Percentiles rank a stretch among this genome's conserved stretches.
phyloP scores from a whole-genome alignment of 37 sponge, comb jelly and placozoan genomes.

The Geodia barretti region DNA sequence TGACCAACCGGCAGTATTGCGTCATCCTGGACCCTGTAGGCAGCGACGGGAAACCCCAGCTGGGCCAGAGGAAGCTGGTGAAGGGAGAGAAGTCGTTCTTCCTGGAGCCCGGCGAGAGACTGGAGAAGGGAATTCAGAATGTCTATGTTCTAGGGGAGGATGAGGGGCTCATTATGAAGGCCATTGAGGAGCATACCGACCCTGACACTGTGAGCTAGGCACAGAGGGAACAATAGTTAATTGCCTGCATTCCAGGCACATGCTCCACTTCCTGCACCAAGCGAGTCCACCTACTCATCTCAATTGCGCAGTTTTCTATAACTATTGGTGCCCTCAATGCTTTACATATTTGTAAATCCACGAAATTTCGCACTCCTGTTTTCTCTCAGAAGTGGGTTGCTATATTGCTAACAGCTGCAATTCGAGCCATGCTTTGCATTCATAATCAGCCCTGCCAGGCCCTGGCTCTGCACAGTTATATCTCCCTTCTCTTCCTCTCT shows the following conservation, averaged over 20 bases:
- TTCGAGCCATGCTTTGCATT: no score
- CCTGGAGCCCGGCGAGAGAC: slow-evolving; percentile 93
- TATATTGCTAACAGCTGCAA: no score
- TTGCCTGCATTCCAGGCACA: background rate
- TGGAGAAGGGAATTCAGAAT: slow-evolving; percentile 98
- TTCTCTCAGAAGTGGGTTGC: no score
- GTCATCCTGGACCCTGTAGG: slow-evolving; percentile 97
- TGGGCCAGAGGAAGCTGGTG: slow-evolving; percentile 97
- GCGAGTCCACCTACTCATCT: no score
- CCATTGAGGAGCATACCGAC: slow-evolving; percentile 83
- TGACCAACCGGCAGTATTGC: slow-evolving; percentile 97
- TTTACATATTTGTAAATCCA: no score
- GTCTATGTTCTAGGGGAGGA: slow-evolving; percentile 97
- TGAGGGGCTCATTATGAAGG: slow-evolving; percentile 94
- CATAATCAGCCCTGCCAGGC: no score
- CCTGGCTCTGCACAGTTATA: no score
- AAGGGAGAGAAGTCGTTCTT: slow-evolving; percentile 99
- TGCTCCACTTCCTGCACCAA: no score
- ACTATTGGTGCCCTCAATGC: no score
- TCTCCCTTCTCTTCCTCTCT: no score
- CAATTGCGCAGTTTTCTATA: no score
- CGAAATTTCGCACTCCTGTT: no score
- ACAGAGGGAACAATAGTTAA: background rate
- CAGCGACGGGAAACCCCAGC: slow-evolving; percentile 93
- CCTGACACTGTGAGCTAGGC: slow-evolving; percentile 64